A percentile compares a stretch with the other conserved stretches of the same genome.
phyloP scores from a whole-genome alignment of 2,888 invertebrate genomes.

The Idaea dimidiata region DNA sequence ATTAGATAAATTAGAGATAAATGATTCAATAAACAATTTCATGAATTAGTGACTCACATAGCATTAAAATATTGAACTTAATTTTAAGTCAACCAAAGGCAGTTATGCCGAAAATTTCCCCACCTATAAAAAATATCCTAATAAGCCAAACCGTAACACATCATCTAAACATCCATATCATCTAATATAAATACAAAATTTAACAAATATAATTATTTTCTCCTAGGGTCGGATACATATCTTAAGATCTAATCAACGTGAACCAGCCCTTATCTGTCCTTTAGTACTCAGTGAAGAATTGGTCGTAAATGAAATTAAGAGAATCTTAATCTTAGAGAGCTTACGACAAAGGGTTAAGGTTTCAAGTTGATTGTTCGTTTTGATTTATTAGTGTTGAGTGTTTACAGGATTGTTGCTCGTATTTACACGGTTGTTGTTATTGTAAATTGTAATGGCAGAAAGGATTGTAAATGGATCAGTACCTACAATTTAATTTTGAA shows the following conservation, averaged over 20 bases:
- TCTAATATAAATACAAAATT: too few species aligned
- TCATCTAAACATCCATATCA: background rate
- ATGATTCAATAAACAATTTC: background rate
- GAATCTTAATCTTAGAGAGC: slow-evolving; percentile 37
- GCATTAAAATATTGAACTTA: slow-evolving; percentile 8
- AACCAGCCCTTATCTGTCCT: slow-evolving; percentile 20
- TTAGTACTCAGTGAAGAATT: slow-evolving; percentile 27
- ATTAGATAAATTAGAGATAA: background rate
- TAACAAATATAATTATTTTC: slow-evolving; percentile 3
- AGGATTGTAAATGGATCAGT: slow-evolving; percentile 7
- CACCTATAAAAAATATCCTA: too few species aligned
- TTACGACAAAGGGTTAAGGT: slow-evolving; percentile 20
- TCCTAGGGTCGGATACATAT: background rate
- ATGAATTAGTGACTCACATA: slow-evolving; percentile 7
- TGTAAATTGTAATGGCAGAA: background rate
- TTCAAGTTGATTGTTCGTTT: slow-evolving; percentile 30
- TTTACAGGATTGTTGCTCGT: slow-evolving; percentile 3
- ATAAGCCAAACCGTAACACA: background rate
- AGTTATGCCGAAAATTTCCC: too few species aligned
- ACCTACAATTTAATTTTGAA: too few species aligned
- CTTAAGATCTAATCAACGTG: slow-evolving; percentile 23
- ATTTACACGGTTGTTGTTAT: background rate
- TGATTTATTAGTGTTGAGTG: slow-evolving; percentile 24
- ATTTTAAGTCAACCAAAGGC: too few species aligned
- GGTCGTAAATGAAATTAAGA: slow-evolving; percentile 32